Evolutionary conservation across 1,140 invertebrate species (phyloP), one percentile per base, ranked within the genome.

Genomic region (Argopecten irradians): DNA sequence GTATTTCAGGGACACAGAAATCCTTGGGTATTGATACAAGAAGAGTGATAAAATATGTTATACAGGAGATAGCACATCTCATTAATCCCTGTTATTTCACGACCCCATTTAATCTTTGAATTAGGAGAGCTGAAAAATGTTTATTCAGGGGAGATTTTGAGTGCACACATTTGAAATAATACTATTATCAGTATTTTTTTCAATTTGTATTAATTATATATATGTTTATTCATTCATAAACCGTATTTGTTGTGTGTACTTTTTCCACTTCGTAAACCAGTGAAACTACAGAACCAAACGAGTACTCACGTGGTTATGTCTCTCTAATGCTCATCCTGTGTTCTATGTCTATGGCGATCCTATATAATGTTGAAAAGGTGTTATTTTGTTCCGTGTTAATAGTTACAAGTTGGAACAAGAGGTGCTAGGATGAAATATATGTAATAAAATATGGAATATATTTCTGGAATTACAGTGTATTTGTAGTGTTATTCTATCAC

Each of bases 371-470:
- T 71, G 2, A 46, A 46, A 19, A 46, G n/a, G 43, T 46, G 9
- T 46, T 46, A 71, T 16, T 3, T 28, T 71, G 55, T 71, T 28
- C 28, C 55, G 5, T 71, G 55, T 71, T 71, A n/a, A 71, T 1
- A 39, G 1, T 71, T 28, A n/a, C 22, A 46, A 8, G 43, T 46
- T 46, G 55, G 55, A n/a, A 71, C 55, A 28, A 28, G 55, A 71
- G 55, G 55, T 71, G 55, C 55, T 71, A n/a, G 55, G 55, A 71
- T n/a, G n/a, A 71, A 71, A 71, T 28, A 71, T 71, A 71, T 16
- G 16, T 71, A 71, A 28, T 71, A 71, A 71, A n/a, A n/a, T n/a
- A 71, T 46, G n/a, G n/a, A 71, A 71, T 71, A 71, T 71, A 71
- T 71, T 71, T 71, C 55, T 71, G 22, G n/a, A 71, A 71, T 28